Percentiles rank a stretch among this genome's conserved stretches.
Conservation (phyloP, 2,888 invertebrate species). For the Netelia melanura region DNA sequence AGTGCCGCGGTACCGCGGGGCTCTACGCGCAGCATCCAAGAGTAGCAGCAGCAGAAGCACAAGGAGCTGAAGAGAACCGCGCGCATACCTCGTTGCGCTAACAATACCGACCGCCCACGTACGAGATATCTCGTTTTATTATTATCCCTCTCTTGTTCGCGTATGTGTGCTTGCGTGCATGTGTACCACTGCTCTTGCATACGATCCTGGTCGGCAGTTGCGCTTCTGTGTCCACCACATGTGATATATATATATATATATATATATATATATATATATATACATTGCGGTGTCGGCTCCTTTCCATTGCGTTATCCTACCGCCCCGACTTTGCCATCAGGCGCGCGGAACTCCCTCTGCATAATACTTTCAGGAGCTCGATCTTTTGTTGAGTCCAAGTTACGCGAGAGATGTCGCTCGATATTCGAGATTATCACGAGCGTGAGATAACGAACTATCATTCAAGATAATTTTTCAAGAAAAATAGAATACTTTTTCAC, state of each 20-base stretch:
- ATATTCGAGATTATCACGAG: slow-evolving; percentile 7
- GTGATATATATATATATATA: background rate
- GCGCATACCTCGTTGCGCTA: slow-evolving; percentile 83
- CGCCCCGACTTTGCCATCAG: slow-evolving; percentile 51
- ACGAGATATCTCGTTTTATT: slow-evolving; percentile 83
- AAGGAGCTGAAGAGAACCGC: slow-evolving; percentile 59
- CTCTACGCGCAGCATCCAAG: slow-evolving; percentile 27
- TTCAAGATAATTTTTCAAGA: background rate
- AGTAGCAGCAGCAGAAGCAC: slow-evolving; percentile 36
- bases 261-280: slow-evolving; percentile 2
- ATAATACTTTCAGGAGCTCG: slow-evolving; percentile 35
- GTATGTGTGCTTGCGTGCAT: slow-evolving; percentile 58
- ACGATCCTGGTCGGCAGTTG: slow-evolving; percentile 62
- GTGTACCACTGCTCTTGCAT: slow-evolving; percentile 62
- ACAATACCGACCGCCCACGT: slow-evolving; percentile 84
- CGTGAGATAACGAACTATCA: background rate
- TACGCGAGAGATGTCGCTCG: background rate
- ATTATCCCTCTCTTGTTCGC: slow-evolving; percentile 77
- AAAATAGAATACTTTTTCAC: background rate
- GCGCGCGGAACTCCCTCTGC: slow-evolving; percentile 15
- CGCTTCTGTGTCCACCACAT: slow-evolving; percentile 43
- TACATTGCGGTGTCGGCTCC: slow-evolving; percentile 39
- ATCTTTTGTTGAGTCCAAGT: slow-evolving; percentile 12
- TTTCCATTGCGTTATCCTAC: slow-evolving; percentile 60
- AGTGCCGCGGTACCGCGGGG: slow-evolving; percentile 78